A percentile compares a stretch with the other conserved stretches of the same genome.
phyloP scores from a whole-genome alignment of 2,113 vertebrate genomes.

The Pomatorhinus ruficollis region DNA sequence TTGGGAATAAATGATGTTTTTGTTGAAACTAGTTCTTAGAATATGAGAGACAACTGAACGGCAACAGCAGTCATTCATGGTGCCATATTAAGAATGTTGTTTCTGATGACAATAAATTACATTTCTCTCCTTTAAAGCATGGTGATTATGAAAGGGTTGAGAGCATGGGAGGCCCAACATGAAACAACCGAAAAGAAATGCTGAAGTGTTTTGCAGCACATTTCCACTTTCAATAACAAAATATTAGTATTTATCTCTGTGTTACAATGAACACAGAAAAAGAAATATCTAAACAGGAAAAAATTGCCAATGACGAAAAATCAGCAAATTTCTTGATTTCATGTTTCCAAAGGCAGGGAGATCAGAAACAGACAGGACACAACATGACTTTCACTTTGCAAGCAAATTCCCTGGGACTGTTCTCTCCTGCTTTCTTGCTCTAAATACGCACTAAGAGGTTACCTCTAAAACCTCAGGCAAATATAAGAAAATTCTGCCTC shows the following conservation, averaged over 20 bases:
- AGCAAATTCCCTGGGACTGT: neutral
- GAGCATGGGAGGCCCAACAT: neutral
- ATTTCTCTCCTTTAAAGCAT: neutral
- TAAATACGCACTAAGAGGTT: neutral
- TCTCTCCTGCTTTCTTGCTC: neutral
- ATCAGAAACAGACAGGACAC: neutral
- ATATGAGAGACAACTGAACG: neutral
- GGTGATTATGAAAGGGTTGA: neutral
- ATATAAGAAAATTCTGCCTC: neutral
- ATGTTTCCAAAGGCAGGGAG: neutral
- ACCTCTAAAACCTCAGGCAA: neutral
- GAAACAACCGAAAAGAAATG: neutral
- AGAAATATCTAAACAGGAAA: neutral
- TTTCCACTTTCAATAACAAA: neutral
- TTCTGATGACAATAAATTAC: neutral
- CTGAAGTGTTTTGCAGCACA: neutral
- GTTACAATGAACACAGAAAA: neutral
- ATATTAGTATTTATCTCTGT: neutral
- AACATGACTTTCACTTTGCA: neutral
- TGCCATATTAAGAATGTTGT: neutral
- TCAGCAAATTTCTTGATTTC: neutral
- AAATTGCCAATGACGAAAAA: neutral
- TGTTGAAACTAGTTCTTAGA: neutral
- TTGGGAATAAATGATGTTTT: neutral
- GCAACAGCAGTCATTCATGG: neutral